Conservation (phyloP, 2,888 invertebrate species). For the Volucella zonaria region DNA sequence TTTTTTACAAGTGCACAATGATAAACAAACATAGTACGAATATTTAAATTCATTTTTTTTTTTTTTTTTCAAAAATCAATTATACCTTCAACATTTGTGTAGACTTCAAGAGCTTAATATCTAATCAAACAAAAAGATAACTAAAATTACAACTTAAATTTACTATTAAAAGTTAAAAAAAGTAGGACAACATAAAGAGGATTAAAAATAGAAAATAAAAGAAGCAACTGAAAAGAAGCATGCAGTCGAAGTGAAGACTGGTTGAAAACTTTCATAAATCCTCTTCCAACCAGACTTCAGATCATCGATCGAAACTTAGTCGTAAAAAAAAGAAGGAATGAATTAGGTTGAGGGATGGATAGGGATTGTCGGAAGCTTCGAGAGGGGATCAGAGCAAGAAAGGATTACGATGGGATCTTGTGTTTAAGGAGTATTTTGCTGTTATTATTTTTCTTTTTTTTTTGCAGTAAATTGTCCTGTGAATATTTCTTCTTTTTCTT, state of each 20-base stretch:
- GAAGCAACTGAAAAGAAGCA: constrained; percentile 61
- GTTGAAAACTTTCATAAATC: constrained; percentile 57
- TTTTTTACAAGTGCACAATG: constrained; percentile 24
- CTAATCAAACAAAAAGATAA: constrained; percentile 42
- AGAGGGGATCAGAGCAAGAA: constrained; percentile 38
- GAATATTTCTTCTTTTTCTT: constrained; percentile 60
- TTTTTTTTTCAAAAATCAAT: neutral
- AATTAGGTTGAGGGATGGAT: constrained; percentile 55
- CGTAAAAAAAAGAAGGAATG: constrained; percentile 72
- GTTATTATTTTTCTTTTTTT: constrained; percentile 56
- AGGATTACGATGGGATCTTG: constrained; percentile 51
- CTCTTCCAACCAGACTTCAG: constrained; percentile 57
- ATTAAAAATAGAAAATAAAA: constrained; percentile 53
- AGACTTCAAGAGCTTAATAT: constrained; percentile 43
- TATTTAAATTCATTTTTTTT: neutral
- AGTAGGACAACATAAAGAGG: constrained; percentile 72
- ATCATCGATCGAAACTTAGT: constrained; percentile 72
- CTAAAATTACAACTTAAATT: constrained; percentile 35
- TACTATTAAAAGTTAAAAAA: constrained; percentile 54
- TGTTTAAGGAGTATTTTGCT: constrained; percentile 68
- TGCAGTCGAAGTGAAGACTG: constrained; percentile 69
- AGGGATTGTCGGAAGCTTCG: constrained; percentile 61
- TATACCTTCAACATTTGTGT: constrained; percentile 62
- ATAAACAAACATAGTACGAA: constrained; percentile 46
- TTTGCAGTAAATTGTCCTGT: constrained; percentile 69